A percentile compares a stretch with the other conserved stretches of the same genome.
Evolutionary conservation across 2,797 vertebrate genomes (phyloP).

Genomic region (Coregonus suidteri): DNA sequence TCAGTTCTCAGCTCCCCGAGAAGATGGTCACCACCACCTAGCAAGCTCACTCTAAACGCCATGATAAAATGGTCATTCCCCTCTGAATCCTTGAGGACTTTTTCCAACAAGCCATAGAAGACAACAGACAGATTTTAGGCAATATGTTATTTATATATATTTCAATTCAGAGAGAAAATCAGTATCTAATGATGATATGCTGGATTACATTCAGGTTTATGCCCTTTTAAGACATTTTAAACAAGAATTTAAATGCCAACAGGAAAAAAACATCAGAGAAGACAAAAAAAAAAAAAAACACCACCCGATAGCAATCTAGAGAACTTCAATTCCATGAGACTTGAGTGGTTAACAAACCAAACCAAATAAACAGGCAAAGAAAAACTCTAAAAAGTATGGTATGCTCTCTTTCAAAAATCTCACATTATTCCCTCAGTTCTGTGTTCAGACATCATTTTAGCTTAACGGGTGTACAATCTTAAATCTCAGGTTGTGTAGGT

Average conservation of each 20-base stretch:
- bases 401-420: neutral
- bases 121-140: slow-evolving; percentile 47
- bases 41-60: neutral
- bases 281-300: slow-evolving; percentile 12
- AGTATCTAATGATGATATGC: slow-evolving; percentile 63
- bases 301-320: slow-evolving; percentile 19
- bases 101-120: slow-evolving; percentile 16
- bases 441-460: neutral
- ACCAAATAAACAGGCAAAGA: slow-evolving; percentile 18
- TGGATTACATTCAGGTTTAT: slow-evolving; percentile 71
- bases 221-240: slow-evolving; percentile 66
- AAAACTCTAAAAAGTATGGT: neutral
- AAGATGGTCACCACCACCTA: neutral
- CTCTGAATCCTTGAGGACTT: neutral
- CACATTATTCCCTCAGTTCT: neutral
- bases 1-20: slow-evolving; percentile 1
- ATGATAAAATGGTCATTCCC: neutral
- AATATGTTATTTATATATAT: slow-evolving; percentile 65
- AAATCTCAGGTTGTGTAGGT: slow-evolving; percentile 23
- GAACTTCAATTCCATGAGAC: slow-evolving; percentile 36
- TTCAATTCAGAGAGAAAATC: slow-evolving; percentile 59
- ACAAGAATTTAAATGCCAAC: slow-evolving; percentile 43
- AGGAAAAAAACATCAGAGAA: slow-evolving; percentile 14
- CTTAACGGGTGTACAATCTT: neutral
- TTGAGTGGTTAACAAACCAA: slow-evolving; percentile 18